Evolutionary conservation across 23 tunicate genomes (phyloP).

Genomic region (Pegea sp.): DNA sequence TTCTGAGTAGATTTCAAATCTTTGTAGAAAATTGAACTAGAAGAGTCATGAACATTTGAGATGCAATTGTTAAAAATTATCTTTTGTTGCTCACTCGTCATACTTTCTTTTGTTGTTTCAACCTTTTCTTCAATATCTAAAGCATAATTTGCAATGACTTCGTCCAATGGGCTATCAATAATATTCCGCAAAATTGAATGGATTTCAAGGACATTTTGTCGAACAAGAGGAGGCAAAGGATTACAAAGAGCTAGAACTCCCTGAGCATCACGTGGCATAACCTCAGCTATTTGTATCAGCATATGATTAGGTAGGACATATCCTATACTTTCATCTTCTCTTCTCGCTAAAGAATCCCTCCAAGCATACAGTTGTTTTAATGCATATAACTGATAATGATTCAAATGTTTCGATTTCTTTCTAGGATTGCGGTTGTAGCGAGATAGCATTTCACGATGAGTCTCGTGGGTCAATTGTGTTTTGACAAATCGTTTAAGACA

Average conservation of each 20-base stretch:
- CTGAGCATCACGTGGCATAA: slow-evolving; percentile 75
- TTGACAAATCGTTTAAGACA: slow-evolving; percentile 60
- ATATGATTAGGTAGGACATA: slow-evolving; percentile 95
- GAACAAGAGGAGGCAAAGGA: slow-evolving; percentile 69
- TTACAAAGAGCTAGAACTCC: slow-evolving; percentile 84
- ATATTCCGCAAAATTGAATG: slow-evolving; percentile 6
- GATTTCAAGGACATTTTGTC: slow-evolving; percentile 51
- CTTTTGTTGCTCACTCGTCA: neutral
- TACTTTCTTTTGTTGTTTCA: neutral
- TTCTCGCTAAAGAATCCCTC: slow-evolving; percentile 84
- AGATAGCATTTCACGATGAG: slow-evolving; percentile 34
- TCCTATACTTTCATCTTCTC: slow-evolving; percentile 88
- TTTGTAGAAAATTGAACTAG: too few relatives aligned
- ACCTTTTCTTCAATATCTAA: neutral
- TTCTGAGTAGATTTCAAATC: neutral
- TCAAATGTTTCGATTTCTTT: too few relatives aligned
- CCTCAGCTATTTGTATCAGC: slow-evolving; percentile 95
- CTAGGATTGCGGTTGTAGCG: slow-evolving; percentile 12
- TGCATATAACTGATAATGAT: slow-evolving; percentile 84
- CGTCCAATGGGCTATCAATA: neutral
- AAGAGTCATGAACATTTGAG: too few relatives aligned
- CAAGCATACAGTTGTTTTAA: slow-evolving; percentile 46
- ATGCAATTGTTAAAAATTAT: too few relatives aligned
- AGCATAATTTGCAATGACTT: neutral
- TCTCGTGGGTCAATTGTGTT: slow-evolving; percentile 16